A percentile compares a stretch with the other conserved stretches of the same genome.
phyloP scores from a whole-genome alignment of 1,140 invertebrate genomes.

The Meloidogyne floridensis region DNA sequence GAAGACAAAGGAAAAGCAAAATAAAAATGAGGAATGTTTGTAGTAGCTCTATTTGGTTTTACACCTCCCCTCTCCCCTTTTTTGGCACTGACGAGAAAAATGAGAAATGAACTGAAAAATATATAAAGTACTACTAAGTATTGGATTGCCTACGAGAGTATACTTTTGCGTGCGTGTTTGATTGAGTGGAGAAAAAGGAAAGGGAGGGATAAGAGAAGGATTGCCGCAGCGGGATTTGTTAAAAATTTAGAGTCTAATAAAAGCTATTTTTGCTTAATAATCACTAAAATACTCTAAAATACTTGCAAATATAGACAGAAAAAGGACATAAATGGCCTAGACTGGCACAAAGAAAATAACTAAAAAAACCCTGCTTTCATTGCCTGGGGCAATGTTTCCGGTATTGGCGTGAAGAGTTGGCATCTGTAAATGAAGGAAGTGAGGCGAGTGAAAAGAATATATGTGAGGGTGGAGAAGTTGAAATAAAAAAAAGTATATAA shows the following conservation, averaged over 20 bases:
- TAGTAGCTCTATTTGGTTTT: background rate
- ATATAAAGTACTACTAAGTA: background rate
- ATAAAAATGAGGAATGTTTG: background rate
- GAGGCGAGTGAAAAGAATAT: background rate
- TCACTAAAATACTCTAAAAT: background rate
- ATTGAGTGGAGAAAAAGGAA: background rate
- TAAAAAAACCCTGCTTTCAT: background rate
- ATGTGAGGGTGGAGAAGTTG: background rate
- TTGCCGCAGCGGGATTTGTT: constrained; percentile 1
- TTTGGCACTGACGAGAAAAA: background rate
- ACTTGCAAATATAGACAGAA: no score
- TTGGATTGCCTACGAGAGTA: background rate
- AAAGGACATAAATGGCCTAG: no score
- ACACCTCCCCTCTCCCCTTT: background rate
- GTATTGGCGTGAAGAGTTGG: constrained; percentile 2
- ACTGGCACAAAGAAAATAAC: background rate
- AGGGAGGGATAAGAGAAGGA: background rate
- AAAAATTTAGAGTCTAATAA: background rate
- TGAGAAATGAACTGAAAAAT: background rate
- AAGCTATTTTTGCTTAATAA: constrained; percentile 1
- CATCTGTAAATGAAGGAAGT: background rate
- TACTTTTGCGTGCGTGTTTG: background rate
- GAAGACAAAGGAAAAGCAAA: background rate
- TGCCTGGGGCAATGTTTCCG: background rate
- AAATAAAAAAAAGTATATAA: background rate